Evolutionary conservation across 2,797 vertebrate species (phyloP).

Genomic region (Bradypodion pumilum): DNA sequence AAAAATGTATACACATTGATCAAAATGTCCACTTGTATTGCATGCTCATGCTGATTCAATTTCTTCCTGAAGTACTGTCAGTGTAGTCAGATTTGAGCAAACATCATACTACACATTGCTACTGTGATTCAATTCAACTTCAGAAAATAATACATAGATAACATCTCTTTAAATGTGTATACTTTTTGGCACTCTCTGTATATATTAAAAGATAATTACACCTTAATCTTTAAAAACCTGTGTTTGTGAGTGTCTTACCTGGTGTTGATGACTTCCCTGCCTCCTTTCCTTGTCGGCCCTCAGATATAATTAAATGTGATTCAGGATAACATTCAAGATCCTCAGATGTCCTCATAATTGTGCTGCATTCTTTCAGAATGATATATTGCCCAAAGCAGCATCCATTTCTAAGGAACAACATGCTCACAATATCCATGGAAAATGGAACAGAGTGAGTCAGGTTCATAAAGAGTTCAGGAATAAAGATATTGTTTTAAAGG

Average conservation of each 20-base stretch:
- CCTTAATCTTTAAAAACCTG: constrained; percentile 53
- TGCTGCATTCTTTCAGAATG: constrained; percentile 3
- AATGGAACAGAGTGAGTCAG: background rate
- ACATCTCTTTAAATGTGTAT: too few relatives aligned
- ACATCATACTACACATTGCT: too few relatives aligned
- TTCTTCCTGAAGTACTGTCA: too few relatives aligned
- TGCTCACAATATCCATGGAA: fast-evolving
- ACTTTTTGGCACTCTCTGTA: too few relatives aligned
- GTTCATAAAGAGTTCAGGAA: background rate
- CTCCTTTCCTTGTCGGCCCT: background rate
- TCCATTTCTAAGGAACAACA: background rate
- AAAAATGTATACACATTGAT: too few relatives aligned
- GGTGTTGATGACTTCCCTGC: background rate
- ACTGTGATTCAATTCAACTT: too few relatives aligned
- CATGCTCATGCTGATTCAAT: too few relatives aligned
- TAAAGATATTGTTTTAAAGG: background rate
- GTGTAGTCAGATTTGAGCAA: too few relatives aligned
- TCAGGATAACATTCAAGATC: background rate
- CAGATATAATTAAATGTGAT: background rate
- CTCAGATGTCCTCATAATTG: background rate
- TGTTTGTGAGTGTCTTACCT: constrained; percentile 19
- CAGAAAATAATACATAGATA: too few relatives aligned
- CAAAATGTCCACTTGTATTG: too few relatives aligned
- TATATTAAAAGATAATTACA: too few relatives aligned
- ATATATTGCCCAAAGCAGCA: background rate